These are phyloP conservation scores for Ophioninae sp. DNA, from an alignment of 2,888 invertebrate genomes.

Conservation along the genomic window DNA sequence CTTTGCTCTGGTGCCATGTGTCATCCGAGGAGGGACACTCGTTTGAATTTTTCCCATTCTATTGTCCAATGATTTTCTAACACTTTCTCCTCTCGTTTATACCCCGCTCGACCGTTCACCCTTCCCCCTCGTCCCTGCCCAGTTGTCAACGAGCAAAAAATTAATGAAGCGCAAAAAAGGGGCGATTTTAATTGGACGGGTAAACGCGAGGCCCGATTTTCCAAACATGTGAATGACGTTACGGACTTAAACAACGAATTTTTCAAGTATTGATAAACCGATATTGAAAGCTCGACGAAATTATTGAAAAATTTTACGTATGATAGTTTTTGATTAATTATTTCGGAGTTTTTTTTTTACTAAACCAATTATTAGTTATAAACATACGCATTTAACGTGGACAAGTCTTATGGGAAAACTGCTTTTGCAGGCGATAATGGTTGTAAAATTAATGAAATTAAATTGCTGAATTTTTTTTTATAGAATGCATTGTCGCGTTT, in stretches of 20 bases:
- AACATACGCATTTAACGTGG: too few species aligned
- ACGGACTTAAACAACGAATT: neutral
- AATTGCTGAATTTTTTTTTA: too few species aligned
- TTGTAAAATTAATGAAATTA: too few species aligned
- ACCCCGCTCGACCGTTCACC: neutral
- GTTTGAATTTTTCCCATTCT: conserved; percentile 21
- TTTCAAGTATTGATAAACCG: neutral
- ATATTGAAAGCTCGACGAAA: too few species aligned
- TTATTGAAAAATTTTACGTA: too few species aligned
- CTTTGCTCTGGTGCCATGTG: conserved; percentile 41
- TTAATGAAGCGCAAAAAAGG: neutral
- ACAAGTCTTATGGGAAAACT: too few species aligned
- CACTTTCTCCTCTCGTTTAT: neutral
- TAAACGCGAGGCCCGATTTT: conserved; percentile 7
- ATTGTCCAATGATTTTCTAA: conserved; percentile 24
- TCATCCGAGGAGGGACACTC: conserved; percentile 17
- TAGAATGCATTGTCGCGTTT: too few species aligned
- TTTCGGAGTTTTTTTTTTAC: too few species aligned
- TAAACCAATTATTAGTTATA: too few species aligned
- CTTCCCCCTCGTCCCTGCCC: neutral
- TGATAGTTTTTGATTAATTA: too few species aligned
- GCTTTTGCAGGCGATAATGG: too few species aligned
- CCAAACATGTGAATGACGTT: neutral
- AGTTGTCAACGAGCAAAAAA: neutral
- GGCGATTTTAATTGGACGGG: neutral